phyloP scores from a whole-genome alignment of 2,888 invertebrate genomes.

The Leptogaster cylindrica region DNA sequence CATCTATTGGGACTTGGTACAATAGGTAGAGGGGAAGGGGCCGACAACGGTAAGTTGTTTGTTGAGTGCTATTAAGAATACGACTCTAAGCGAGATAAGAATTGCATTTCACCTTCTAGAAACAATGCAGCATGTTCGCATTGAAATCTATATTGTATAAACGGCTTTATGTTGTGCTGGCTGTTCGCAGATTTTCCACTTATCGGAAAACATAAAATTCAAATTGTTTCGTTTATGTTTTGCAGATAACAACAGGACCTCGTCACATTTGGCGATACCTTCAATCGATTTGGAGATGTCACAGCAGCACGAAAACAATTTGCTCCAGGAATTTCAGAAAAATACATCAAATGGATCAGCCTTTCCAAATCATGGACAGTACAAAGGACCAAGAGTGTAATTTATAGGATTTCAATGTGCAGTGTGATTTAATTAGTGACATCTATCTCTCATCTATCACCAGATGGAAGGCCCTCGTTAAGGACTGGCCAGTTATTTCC shows the following conservation, averaged over 20 bases:
- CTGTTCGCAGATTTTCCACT: not conserved
- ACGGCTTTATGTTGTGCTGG: not conserved
- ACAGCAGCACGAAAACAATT: not conserved
- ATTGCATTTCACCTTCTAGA: not conserved
- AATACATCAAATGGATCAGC: not conserved
- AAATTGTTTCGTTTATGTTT: conserved; percentile 9
- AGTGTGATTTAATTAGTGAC: conserved; percentile 14
- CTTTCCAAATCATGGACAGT: no score
- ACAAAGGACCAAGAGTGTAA: conserved; percentile 43
- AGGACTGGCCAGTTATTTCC: conserved; percentile 57
- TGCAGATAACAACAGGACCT: conserved; percentile 11
- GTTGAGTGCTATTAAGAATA: not conserved
- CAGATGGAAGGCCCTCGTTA: conserved; percentile 58
- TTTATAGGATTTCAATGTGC: not conserved
- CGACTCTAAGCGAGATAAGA: conserved; percentile 1
- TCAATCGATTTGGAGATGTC: conserved; percentile 32
- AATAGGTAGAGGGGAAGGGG: no score
- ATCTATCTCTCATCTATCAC: not conserved
- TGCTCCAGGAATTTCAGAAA: not conserved
- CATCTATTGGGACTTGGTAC: no score
- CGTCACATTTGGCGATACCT: conserved; percentile 3
- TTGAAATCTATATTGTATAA: not conserved
- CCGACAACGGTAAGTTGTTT: not conserved
- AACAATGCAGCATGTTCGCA: not conserved
- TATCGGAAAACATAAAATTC: conserved; percentile 4